Base-by-base conservation (phyloP, 2,113 vertebrate species). In the Microtus richardsoni region DNA sequence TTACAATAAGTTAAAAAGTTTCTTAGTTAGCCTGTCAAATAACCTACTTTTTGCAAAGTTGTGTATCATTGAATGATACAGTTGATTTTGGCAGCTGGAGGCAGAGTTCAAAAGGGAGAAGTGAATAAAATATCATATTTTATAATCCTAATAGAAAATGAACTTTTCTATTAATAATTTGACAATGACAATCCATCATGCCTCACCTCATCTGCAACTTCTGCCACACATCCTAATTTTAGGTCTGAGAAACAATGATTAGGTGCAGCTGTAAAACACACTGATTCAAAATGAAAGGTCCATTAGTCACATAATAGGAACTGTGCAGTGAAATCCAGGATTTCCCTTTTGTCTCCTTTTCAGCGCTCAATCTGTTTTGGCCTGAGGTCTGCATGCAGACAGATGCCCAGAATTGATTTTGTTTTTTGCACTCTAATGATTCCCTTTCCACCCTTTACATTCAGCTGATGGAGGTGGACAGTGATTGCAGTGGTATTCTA, bases 291-390 rank as follows among this genome's bases (percentile, higher is more conserved):
- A 96, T 96, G 95, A 98, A 98, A 98, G 96, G 86, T 97, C 98
- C 98, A 96, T 98, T 98, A 97, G 93, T 97, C 97, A 97, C 92
- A 68, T 96, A 98, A 98, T 19, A 97, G 92, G 82, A 96, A 97
- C 79, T 94, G 95, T 84, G 90, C 96, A 97, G 90, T 92, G 93
- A 96, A 95, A 98, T 94, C 95, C 21, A 84, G 93, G 97, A 97
- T 97, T 98, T 98, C 94, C 96, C 97, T 97, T 98, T 97, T 97
- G 98, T 91, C 97, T 98, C 85, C 85, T 98, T 98, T 95, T 97
- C 93, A 64, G 93, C 97, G 91, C 95, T 97, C 97, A 98, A 82
- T 98, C 96, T 98, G 75, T 97, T 98, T 98, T 98, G 97, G 97
- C 98, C 97, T 91, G 94, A 97, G 97, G 97, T 98, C 97, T 97